Percentiles rank a stretch among this genome's conserved stretches.
phyloP scores from a whole-genome alignment of 2,113 vertebrate species.

The Cepphus grylle region DNA sequence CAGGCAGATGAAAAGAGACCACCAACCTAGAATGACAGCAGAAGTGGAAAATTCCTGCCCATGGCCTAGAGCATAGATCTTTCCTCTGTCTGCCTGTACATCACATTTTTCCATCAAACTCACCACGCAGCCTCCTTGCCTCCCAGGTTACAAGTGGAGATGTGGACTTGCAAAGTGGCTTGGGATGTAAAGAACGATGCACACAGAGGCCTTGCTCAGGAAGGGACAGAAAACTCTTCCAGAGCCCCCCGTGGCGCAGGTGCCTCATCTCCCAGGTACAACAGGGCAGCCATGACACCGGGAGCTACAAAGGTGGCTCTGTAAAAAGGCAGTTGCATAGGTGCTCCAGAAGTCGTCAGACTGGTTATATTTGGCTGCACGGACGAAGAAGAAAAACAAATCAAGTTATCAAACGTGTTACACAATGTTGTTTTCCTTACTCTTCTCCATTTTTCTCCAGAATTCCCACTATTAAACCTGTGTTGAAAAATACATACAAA shows the following conservation, averaged over 20 bases:
- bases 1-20: not conserved
- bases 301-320: not conserved
- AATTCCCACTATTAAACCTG: not conserved
- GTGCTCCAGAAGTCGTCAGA: not conserved
- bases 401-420: not conserved
- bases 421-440: not conserved
- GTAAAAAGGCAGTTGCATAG: not conserved
- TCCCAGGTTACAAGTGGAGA: not conserved
- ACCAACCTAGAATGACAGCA: not conserved
- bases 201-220: not conserved
- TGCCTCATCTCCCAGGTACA: not conserved
- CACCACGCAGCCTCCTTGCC: not conserved
- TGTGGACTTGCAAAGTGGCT: not conserved
- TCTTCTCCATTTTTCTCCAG: not conserved
- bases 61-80: accelerated
- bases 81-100: not conserved
- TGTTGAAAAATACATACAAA: not conserved
- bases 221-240: not conserved
- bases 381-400: not conserved
- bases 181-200: not conserved
- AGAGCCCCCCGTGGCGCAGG: accelerated
- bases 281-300: not conserved
- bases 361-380: not conserved
- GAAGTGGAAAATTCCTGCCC: not conserved
- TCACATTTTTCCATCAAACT: not conserved